phyloP scores from a whole-genome alignment of 2,888 invertebrate species.

The Melieria picta region DNA sequence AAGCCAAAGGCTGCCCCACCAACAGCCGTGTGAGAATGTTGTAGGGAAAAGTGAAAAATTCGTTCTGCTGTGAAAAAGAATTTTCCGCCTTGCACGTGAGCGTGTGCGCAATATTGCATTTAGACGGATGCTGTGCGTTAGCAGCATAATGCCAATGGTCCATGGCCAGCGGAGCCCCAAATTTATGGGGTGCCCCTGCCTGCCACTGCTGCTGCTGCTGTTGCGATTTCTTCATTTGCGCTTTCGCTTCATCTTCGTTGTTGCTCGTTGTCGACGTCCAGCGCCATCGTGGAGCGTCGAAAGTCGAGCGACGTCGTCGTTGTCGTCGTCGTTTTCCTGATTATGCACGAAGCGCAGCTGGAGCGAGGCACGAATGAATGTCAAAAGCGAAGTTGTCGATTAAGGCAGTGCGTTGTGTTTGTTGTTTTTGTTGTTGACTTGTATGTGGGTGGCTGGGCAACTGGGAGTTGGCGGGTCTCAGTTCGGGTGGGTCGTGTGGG shows the following conservation, averaged over 20 bases:
- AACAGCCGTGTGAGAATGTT: background rate
- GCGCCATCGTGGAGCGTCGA: constrained; percentile 13
- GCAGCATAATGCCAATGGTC: constrained; percentile 12
- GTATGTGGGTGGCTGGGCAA: background rate
- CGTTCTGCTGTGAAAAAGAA: background rate
- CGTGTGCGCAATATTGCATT: background rate
- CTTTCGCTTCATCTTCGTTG: constrained; percentile 30
- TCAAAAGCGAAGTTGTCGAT: constrained; percentile 14
- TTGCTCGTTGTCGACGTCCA: background rate
- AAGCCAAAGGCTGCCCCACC: background rate
- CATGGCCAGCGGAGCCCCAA: constrained; percentile 30
- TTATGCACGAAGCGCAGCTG: constrained; percentile 36
- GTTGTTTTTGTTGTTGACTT: constrained; percentile 1
- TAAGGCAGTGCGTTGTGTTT: constrained; percentile 10
- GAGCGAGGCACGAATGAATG: constrained; percentile 26
- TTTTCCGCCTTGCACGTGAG: background rate
- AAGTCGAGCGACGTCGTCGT: constrained; percentile 12
- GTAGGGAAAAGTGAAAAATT: constrained; percentile 27
- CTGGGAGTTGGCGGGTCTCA: background rate
- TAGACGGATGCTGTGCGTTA: too few species aligned
- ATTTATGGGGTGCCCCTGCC: constrained; percentile 23
- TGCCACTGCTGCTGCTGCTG: constrained; percentile 4
- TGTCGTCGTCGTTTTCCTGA: constrained; percentile 10
- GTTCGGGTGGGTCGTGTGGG: background rate
- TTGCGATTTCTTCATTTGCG: constrained; percentile 22